These are phyloP conservation scores for Drosophila anomelani DNA, from an alignment of 2,888 invertebrate genomes.

Conservation along the genomic window DNA sequence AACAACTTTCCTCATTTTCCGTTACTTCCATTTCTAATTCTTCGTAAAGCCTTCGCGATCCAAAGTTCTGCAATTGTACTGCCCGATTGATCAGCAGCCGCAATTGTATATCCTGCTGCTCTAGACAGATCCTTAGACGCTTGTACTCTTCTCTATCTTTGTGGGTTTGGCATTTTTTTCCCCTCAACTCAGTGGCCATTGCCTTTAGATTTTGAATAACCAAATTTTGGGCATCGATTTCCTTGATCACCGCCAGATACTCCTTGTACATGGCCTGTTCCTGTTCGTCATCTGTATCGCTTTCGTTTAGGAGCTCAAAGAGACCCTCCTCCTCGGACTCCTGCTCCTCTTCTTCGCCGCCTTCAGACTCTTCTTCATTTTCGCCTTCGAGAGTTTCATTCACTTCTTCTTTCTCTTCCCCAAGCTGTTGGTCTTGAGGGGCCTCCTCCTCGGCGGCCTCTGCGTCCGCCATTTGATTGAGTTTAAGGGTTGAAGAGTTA, in stretches of 20 bases:
- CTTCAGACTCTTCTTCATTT: not conserved
- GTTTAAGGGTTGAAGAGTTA: not conserved
- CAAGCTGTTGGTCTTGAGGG: not conserved
- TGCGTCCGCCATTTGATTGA: slow-evolving; percentile 29
- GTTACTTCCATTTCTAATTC: slow-evolving; percentile 73
- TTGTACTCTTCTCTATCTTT: slow-evolving; percentile 67
- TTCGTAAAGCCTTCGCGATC: slow-evolving; percentile 69
- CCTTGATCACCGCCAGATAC: slow-evolving; percentile 65
- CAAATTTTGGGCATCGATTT: slow-evolving; percentile 72
- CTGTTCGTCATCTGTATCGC: slow-evolving; percentile 20
- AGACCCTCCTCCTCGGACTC: slow-evolving; percentile 23
- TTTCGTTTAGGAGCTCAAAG: slow-evolving; percentile 30
- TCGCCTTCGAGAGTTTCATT: not conserved
- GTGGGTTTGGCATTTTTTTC: slow-evolving; percentile 52
- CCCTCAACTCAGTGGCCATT: slow-evolving; percentile 33
- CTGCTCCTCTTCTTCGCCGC: not conserved
- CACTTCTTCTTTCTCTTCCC: not conserved
- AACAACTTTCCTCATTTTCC: slow-evolving; percentile 64
- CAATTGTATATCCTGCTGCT: slow-evolving; percentile 74
- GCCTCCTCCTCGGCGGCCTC: slow-evolving; percentile 7
- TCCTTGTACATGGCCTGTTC: slow-evolving; percentile 54
- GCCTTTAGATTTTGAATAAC: slow-evolving; percentile 66
- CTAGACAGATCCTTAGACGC: slow-evolving; percentile 62
- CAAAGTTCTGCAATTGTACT: slow-evolving; percentile 74
- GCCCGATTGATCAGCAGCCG: slow-evolving; percentile 70